A percentile compares a stretch with the other conserved stretches of the same genome.
These are phyloP conservation scores for Cosmopolites sordidus DNA, from an alignment of 2,888 invertebrate species.

Conservation along the genomic window DNA sequence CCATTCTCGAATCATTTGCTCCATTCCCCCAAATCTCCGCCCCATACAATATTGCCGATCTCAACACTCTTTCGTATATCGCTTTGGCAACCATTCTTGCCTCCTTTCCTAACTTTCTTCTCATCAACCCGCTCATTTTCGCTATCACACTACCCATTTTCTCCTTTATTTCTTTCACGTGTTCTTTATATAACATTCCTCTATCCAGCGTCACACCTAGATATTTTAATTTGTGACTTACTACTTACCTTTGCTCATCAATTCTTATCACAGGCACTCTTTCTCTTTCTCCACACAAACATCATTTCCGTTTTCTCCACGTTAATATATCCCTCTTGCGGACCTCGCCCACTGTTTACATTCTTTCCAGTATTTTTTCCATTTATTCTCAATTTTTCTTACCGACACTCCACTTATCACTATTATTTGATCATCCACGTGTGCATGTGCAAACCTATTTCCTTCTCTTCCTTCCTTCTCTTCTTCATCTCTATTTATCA, in stretches of 20 bases:
- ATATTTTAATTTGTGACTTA: background rate
- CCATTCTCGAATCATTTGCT: background rate
- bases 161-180: no score
- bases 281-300: background rate
- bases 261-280: background rate
- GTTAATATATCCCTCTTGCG: background rate
- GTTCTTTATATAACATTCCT: background rate
- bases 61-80: background rate
- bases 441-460: slow-evolving; percentile 1
- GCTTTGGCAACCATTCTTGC: background rate
- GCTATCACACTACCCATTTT: no score
- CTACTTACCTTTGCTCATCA: background rate
- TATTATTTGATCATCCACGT: slow-evolving; percentile 7
- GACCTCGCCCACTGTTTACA: slow-evolving; percentile 23
- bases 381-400: slow-evolving; percentile 21
- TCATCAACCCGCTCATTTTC: no score
- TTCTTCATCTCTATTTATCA: slow-evolving; percentile 4
- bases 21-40: background rate
- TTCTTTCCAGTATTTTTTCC: slow-evolving; percentile 19
- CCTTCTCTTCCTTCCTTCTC: background rate
- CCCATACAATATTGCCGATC: background rate
- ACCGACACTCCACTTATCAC: slow-evolving; percentile 1
- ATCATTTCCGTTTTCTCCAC: no score
- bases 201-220: background rate
- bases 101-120: background rate